Conservation (phyloP, 2,888 invertebrate species). For the Sialis fuliginosa region DNA sequence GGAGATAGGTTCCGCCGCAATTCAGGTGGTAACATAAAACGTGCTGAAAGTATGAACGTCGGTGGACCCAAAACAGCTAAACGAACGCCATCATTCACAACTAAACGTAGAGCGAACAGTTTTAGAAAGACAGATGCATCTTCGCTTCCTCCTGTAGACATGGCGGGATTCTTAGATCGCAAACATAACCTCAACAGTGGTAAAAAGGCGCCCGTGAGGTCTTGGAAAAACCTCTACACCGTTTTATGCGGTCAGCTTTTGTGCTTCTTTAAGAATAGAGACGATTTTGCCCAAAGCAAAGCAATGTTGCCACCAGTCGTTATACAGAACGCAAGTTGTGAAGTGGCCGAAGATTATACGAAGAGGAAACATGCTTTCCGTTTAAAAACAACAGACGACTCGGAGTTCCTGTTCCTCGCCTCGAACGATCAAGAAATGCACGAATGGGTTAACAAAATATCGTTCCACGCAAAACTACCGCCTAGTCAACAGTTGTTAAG, state of each 20-base stretch:
- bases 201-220: conserved; percentile 83
- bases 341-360: conserved; percentile 81
- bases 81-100: conserved; percentile 89
- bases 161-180: conserved; percentile 78
- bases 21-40: conserved; percentile 43
- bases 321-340: conserved; percentile 61
- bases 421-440: conserved; percentile 53
- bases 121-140: conserved; percentile 42
- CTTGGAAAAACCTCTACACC: conserved; percentile 90
- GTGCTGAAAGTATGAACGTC: conserved; percentile 81
- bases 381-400: conserved; percentile 71
- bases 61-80: conserved; percentile 60
- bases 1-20: conserved; percentile 46
- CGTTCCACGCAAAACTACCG: conserved; percentile 81
- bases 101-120: conserved; percentile 73
- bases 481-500: conserved; percentile 77
- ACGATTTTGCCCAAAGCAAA: conserved; percentile 74
- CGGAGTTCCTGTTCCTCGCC: conserved; percentile 82
- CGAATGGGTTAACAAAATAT: conserved; percentile 84
- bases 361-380: conserved; percentile 91
- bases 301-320: conserved; percentile 77
- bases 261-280: conserved; percentile 94
- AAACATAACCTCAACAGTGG: conserved; percentile 90
- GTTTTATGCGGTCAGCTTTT: conserved; percentile 92
- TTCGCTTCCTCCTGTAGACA: conserved; percentile 75